phyloP scores from a whole-genome alignment of 2,888 invertebrate genomes.

The Steinernema carpocapsae region DNA sequence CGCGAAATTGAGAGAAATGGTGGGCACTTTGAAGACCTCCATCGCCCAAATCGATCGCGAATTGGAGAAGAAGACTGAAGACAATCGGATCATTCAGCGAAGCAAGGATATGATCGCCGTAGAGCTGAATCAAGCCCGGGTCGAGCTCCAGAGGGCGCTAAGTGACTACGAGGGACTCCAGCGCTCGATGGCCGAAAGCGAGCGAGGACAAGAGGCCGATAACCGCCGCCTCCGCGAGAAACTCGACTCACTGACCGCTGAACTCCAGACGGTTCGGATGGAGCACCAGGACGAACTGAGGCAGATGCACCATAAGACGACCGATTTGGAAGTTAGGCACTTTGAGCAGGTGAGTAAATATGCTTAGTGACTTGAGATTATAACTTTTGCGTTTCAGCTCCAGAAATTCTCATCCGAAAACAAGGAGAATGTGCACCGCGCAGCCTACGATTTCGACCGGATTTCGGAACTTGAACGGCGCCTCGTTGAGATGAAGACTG shows the following conservation, averaged over 20 bases:
- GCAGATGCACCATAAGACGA: not conserved
- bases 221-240: not conserved
- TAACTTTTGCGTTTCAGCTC: too few relatives aligned
- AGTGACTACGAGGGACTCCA: constrained; percentile 8
- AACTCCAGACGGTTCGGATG: not conserved
- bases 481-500: not conserved
- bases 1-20: not conserved
- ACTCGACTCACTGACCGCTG: not conserved
- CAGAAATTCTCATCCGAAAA: not conserved
- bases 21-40: not conserved
- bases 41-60: not conserved
- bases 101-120: constrained; percentile 13
- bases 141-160: not conserved
- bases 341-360: too few relatives aligned
- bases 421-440: not conserved
- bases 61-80: not conserved
- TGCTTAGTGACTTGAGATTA: too few relatives aligned
- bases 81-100: not conserved
- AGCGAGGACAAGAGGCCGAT: not conserved
- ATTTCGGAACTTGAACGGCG: not conserved
- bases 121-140: not conserved
- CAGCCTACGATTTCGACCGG: not conserved
- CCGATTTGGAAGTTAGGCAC: not conserved
- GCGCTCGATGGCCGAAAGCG: not conserved
- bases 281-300: not conserved